phyloP scores from a whole-genome alignment of 2,888 invertebrate species.

The Nephrotoma guestfalica region DNA sequence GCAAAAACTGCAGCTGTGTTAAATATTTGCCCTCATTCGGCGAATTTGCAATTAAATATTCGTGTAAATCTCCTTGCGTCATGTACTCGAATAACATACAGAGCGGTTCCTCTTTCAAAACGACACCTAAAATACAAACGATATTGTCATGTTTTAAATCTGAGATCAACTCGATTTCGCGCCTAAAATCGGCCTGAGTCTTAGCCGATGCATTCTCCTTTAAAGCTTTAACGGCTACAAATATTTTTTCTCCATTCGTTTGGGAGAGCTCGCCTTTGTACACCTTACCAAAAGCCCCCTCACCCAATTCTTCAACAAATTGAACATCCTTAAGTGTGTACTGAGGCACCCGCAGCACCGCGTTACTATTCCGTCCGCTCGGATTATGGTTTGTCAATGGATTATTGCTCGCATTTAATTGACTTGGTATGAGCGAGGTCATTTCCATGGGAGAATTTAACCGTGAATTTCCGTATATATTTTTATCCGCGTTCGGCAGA shows the following conservation, averaged over 20 bases:
- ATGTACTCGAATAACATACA: slow-evolving; percentile 98
- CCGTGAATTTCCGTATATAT: slow-evolving; percentile 67
- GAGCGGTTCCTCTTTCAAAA: slow-evolving; percentile 74
- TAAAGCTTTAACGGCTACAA: slow-evolving; percentile 86
- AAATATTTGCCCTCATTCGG: slow-evolving; percentile 67
- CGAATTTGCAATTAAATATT: slow-evolving; percentile 83
- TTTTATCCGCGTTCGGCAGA: slow-evolving; percentile 58
- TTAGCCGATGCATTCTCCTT: slow-evolving; percentile 87
- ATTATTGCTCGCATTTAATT: slow-evolving; percentile 24
- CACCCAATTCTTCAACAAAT: slow-evolving; percentile 83
- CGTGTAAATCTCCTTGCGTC: slow-evolving; percentile 93
- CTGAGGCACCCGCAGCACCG: slow-evolving; percentile 56
- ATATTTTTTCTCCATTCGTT: slow-evolving; percentile 48
- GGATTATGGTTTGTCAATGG: slow-evolving; percentile 33
- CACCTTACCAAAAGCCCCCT: slow-evolving; percentile 95
- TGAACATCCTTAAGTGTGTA: slow-evolving; percentile 72
- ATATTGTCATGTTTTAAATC: slow-evolving; percentile 92
- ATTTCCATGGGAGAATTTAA: slow-evolving; percentile 69
- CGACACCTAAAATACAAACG: slow-evolving; percentile 85
- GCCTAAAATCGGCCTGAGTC: slow-evolving; percentile 79
- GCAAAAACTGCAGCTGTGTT: slow-evolving; percentile 73
- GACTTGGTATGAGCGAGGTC: slow-evolving; percentile 52
- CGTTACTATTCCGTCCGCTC: slow-evolving; percentile 11
- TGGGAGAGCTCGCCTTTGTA: slow-evolving; percentile 84
- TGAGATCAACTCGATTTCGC: slow-evolving; percentile 89